A percentile compares a stretch with the other conserved stretches of the same genome.
phyloP scores from a whole-genome alignment of 2,888 invertebrate genomes.

The Ormyrus thymus region DNA sequence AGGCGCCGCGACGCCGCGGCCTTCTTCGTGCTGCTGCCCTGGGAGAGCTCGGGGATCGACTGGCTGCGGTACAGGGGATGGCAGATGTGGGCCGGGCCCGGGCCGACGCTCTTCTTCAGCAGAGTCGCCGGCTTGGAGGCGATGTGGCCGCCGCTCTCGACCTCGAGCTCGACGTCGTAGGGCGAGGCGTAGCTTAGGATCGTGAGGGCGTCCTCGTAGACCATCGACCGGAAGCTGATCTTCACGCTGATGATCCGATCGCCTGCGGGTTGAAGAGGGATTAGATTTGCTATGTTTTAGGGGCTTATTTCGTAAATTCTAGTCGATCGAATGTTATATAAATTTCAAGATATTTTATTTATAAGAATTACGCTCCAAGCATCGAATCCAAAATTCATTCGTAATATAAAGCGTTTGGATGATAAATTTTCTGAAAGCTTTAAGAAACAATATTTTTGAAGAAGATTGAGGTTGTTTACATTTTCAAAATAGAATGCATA shows the following conservation, averaged over 20 bases:
- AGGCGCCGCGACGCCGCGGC: conserved; percentile 67
- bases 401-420: too few species aligned
- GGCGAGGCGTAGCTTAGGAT: conserved; percentile 94
- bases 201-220: conserved; percentile 91
- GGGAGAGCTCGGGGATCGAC: conserved; percentile 85
- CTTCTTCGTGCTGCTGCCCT: conserved; percentile 51
- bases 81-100: conserved; percentile 69
- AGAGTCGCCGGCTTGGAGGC: conserved; percentile 73
- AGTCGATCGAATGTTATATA: too few species aligned
- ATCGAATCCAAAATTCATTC: too few species aligned
- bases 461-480: too few species aligned
- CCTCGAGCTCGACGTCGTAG: conserved; percentile 88
- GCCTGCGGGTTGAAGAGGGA: conserved; percentile 77
- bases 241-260: conserved; percentile 91
- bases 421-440: too few species aligned
- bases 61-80: conserved; percentile 88
- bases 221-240: conserved; percentile 91
- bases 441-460: too few species aligned
- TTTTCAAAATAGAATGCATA: too few species aligned
- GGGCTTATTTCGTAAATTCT: too few species aligned
- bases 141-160: conserved; percentile 79
- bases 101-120: conserved; percentile 72
- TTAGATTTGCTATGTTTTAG: too few species aligned
- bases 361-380: too few species aligned
- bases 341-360: too few species aligned